Conservation (phyloP, 2,888 invertebrate genomes). For the Drosophila kambysellisi region DNA sequence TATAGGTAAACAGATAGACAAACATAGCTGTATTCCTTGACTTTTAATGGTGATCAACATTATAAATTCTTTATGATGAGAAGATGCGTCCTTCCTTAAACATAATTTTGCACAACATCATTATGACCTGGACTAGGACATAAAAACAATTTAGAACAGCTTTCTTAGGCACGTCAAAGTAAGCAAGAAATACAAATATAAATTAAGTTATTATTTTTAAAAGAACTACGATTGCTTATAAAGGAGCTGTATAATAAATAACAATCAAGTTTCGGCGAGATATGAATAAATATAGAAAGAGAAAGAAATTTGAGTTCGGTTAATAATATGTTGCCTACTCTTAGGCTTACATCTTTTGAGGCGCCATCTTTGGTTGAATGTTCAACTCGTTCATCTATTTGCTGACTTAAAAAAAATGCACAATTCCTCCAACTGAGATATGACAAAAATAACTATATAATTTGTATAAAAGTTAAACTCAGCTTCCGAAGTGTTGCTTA, state of each 20-base stretch:
- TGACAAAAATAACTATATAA: no score
- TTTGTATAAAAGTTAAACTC: no score
- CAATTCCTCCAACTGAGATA: neutral
- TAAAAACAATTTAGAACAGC: neutral
- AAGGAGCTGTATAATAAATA: neutral
- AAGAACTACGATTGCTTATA: neutral
- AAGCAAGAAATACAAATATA: neutral
- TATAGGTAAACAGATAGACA: neutral
- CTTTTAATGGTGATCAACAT: neutral
- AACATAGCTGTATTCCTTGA: neutral
- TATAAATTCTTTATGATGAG: neutral
- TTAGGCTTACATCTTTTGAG: neutral
- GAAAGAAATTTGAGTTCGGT: neutral
- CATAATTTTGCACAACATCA: neutral
- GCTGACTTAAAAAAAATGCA: neutral
- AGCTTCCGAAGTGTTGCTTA: neutral
- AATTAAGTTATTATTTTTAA: neutral
- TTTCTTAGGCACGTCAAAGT: neutral
- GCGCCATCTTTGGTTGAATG: neutral
- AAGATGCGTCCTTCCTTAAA: rapidly evolving
- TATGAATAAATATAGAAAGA: neutral
- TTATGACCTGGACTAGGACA: neutral
- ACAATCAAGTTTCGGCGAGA: neutral
- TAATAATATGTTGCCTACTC: neutral
- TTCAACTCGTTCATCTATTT: neutral